Conservation (phyloP, 2,113 vertebrate genomes). For the Engraulis encrasicolus region DNA sequence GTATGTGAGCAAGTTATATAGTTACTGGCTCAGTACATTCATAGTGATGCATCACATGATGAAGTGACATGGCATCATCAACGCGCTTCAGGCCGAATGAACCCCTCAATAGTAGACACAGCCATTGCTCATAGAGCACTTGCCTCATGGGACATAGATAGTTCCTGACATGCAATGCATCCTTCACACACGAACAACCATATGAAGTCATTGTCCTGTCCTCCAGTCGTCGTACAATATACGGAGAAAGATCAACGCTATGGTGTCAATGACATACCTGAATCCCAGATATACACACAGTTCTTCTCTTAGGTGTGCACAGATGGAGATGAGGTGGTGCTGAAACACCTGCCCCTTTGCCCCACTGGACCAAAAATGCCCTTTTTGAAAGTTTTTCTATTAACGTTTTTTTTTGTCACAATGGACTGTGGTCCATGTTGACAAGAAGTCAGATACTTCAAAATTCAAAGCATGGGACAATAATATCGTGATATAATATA, state of each 20-base stretch:
- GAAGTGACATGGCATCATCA: background rate
- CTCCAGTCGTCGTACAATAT: background rate
- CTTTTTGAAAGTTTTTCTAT: no score
- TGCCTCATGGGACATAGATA: background rate
- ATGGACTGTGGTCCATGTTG: no score
- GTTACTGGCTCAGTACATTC: background rate
- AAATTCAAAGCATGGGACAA: no score
- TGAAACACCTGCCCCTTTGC: no score
- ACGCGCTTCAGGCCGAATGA: background rate
- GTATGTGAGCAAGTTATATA: background rate
- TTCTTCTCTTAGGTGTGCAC: no score
- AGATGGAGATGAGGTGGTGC: no score
- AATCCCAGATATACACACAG: background rate
- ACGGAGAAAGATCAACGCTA: background rate
- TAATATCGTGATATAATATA: no score
- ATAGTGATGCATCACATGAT: no score
- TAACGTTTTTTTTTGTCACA: no score
- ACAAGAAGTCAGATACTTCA: no score
- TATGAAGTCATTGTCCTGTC: background rate
- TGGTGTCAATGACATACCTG: background rate
- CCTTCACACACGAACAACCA: background rate
- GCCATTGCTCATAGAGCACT: background rate
- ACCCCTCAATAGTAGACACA: background rate
- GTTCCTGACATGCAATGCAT: background rate
- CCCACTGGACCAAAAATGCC: no score